Evolutionary conservation across 2,797 vertebrate species (phyloP).

Genomic region (Nannoperca australis): DNA sequence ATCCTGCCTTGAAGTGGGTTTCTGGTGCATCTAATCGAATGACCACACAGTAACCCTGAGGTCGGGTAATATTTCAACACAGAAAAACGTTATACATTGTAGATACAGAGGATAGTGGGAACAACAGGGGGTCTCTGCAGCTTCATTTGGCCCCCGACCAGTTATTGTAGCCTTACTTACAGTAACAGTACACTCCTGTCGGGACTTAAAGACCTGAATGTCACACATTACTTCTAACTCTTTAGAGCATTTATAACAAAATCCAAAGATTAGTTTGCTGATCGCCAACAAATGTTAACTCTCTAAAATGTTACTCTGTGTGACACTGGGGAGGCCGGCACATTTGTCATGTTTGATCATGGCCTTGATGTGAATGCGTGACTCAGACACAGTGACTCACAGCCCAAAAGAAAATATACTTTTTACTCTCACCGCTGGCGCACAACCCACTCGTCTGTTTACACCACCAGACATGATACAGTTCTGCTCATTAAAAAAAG

Average conservation of each 20-base stretch:
- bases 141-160: background rate
- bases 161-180: background rate
- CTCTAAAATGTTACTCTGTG: background rate
- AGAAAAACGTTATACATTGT: background rate
- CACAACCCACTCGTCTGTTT: constrained; percentile 23
- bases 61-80: background rate
- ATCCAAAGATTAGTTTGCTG: background rate
- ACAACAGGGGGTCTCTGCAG: background rate
- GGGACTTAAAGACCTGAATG: background rate
- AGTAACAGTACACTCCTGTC: background rate
- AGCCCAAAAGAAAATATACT: constrained; percentile 9
- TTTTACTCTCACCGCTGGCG: constrained; percentile 27
- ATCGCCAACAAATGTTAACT: constrained; percentile 2
- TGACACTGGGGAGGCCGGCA: background rate
- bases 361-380: constrained; percentile 14
- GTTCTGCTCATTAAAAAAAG: constrained; percentile 22
- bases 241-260: background rate
- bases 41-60: background rate
- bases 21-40: background rate
- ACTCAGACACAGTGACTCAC: constrained; percentile 60
- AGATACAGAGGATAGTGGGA: background rate
- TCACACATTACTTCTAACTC: background rate
- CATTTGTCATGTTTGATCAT: constrained; percentile 24
- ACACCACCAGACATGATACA: constrained; percentile 17
- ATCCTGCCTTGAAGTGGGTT: background rate